Conservation (phyloP, 2,888 invertebrate species). For the Drosophila tripunctata region DNA sequence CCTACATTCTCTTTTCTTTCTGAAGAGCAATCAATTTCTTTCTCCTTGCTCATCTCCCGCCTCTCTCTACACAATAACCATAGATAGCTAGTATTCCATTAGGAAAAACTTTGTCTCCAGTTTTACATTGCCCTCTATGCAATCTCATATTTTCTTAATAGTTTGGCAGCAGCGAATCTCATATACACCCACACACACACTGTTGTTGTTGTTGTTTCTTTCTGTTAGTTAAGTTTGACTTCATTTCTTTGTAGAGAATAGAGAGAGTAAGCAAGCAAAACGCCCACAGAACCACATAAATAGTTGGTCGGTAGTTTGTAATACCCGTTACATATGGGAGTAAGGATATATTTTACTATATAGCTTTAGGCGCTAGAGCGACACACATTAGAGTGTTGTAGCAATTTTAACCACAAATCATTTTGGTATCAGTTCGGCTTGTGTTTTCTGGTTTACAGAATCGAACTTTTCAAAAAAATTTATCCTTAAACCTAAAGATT, state of each 20-base stretch:
- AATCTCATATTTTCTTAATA: conserved; percentile 49
- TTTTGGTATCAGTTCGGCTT: too few species aligned
- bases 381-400: too few species aligned
- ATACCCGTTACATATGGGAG: neutral
- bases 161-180: conserved; percentile 23
- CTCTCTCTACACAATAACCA: neutral
- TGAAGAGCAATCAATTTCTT: neutral
- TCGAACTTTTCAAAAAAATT: too few species aligned
- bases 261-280: conserved; percentile 8
- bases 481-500: too few species aligned
- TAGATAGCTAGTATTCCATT: conserved; percentile 19
- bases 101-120: conserved; percentile 29
- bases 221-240: conserved; percentile 25
- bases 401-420: too few species aligned
- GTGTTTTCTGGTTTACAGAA: too few species aligned
- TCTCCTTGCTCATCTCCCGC: neutral
- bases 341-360: neutral
- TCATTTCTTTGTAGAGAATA: conserved; percentile 12
- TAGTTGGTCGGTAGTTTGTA: conserved; percentile 28
- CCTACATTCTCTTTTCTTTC: neutral
- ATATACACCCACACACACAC: neutral
- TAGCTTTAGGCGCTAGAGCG: too few species aligned
- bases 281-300: conserved; percentile 28
- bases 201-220: conserved; percentile 9
- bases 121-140: conserved; percentile 9